Conservation (phyloP, 2,888 invertebrate genomes). For the Punctoribates punctum region DNA sequence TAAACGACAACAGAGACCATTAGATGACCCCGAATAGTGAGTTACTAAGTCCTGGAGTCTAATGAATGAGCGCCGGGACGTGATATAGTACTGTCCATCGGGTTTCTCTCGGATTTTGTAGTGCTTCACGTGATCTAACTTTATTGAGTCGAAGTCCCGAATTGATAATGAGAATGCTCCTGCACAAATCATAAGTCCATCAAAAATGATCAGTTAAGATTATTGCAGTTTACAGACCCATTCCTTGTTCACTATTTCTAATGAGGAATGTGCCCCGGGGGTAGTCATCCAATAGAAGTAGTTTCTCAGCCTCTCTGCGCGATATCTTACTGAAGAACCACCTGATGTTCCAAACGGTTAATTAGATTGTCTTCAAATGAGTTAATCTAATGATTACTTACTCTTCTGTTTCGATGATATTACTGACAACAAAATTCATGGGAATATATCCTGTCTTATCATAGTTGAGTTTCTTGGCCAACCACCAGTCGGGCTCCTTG, state of each 20-base stretch:
- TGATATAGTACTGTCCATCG: slow-evolving; percentile 83
- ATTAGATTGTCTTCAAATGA: neutral
- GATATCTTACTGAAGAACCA: slow-evolving; percentile 98
- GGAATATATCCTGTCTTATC: slow-evolving; percentile 36
- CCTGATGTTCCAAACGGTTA: neutral
- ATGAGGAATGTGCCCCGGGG: slow-evolving; percentile 90
- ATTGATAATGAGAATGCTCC: slow-evolving; percentile 54
- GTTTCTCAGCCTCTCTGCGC: slow-evolving; percentile 90
- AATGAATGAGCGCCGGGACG: slow-evolving; percentile 69
- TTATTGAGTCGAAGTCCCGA: slow-evolving; percentile 48
- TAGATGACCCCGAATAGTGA: slow-evolving; percentile 79
- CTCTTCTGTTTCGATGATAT: slow-evolving; percentile 37
- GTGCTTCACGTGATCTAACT: slow-evolving; percentile 91
- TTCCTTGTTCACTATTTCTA: slow-evolving; percentile 83
- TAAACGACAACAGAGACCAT: slow-evolving; percentile 57
- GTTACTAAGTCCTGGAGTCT: slow-evolving; percentile 83
- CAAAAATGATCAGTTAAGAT: neutral
- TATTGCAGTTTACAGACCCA: slow-evolving; percentile 12
- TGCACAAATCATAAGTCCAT: neutral
- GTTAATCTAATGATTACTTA: neutral
- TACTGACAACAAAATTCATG: slow-evolving; percentile 30
- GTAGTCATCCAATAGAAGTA: slow-evolving; percentile 81
- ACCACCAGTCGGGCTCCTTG: slow-evolving; percentile 38
- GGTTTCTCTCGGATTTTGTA: slow-evolving; percentile 87
- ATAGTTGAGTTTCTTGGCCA: neutral